Conservation (phyloP, 2,888 invertebrate species). For the Leptopilina syphax region DNA sequence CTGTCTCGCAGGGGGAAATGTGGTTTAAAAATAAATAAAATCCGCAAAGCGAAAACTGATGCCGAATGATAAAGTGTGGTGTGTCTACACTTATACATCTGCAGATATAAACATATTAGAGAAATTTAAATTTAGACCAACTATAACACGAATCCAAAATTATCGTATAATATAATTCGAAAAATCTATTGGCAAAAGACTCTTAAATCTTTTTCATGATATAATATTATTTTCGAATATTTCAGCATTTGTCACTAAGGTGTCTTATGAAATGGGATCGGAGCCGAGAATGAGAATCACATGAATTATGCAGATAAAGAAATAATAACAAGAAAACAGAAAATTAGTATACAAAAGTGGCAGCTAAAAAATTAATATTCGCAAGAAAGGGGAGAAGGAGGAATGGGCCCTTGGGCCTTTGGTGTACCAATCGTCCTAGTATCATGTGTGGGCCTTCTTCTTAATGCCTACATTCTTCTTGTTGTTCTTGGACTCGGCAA, state of each 20-base stretch:
- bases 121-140: too few species aligned
- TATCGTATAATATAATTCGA: too few species aligned
- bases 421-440: conserved; percentile 84
- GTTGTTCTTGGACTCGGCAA: conserved; percentile 82
- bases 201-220: too few species aligned
- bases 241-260: conserved; percentile 13
- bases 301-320: neutral
- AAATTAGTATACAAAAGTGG: neutral
- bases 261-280: neutral
- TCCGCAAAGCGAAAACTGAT: too few species aligned
- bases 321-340: too few species aligned
- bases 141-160: too few species aligned
- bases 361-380: neutral
- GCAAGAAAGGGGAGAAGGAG: conserved; percentile 64
- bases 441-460: conserved; percentile 84
- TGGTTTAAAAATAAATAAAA: too few species aligned
- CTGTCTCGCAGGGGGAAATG: too few species aligned
- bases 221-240: neutral
- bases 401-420: conserved; percentile 83
- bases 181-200: too few species aligned
- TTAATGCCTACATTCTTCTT: conserved; percentile 86
- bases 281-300: conserved; percentile 5
- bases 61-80: too few species aligned
- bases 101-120: too few species aligned
- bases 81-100: too few species aligned